Evolutionary conservation across 2,888 invertebrate genomes (phyloP).

Genomic region (Rhagophthalmus giganteus): DNA sequence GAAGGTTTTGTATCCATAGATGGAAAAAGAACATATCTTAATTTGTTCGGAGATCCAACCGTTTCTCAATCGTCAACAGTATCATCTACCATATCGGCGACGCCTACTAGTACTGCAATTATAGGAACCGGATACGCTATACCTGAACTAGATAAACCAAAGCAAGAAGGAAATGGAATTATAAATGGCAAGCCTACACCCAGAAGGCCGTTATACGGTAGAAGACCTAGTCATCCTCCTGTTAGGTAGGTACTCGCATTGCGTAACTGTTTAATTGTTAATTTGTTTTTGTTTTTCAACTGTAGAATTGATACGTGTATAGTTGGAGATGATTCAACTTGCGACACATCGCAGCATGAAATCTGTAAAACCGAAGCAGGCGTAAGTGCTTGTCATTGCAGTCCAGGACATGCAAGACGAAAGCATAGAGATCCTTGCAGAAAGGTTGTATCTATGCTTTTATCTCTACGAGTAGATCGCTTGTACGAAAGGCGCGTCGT

Average conservation of each 20-base stretch:
- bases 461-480: conserved; percentile 80
- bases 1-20: conserved; percentile 91
- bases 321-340: conserved; percentile 89
- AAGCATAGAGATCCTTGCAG: conserved; percentile 77
- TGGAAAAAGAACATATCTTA: conserved; percentile 86
- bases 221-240: conserved; percentile 69
- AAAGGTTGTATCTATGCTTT: conserved; percentile 74
- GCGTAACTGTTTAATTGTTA: too few relatives aligned
- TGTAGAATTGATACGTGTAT: conserved; percentile 87
- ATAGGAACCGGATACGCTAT: conserved; percentile 70
- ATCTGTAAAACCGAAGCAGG: conserved; percentile 84
- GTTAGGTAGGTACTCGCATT: conserved; percentile 65
- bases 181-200: conserved; percentile 51
- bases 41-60: conserved; percentile 72
- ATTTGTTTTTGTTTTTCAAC: conserved; percentile 18
- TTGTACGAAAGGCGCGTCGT: conserved; percentile 78
- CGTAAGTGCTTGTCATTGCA: conserved; percentile 86
- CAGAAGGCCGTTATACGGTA: conserved; percentile 61
- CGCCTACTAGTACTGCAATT: conserved; percentile 52
- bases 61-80: conserved; percentile 48
- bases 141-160: conserved; percentile 54
- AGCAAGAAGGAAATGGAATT: conserved; percentile 43
- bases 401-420: conserved; percentile 74
- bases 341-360: conserved; percentile 85
- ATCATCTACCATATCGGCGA: conserved; percentile 46